These are phyloP conservation scores for Urocyon cinereoargenteus DNA, from an alignment of 2,797 vertebrate species.

Conservation along the genomic window DNA sequence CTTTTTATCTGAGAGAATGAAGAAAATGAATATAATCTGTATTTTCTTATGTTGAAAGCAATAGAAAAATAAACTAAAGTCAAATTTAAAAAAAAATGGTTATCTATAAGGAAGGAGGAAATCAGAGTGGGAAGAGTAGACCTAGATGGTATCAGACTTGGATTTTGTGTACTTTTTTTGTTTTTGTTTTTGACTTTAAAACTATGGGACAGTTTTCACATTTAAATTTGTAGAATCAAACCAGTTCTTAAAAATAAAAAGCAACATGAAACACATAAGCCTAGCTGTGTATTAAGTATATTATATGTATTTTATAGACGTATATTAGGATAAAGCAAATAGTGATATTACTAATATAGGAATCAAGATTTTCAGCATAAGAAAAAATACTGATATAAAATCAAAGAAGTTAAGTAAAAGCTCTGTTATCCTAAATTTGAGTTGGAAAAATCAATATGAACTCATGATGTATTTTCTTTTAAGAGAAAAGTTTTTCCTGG, in stretches of 20 bases:
- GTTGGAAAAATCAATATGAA: background rate
- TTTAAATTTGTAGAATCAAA: background rate
- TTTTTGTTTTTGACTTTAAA: background rate
- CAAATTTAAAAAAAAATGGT: background rate
- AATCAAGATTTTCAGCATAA: conserved; percentile 19
- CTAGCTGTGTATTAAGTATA: background rate
- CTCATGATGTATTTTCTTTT: background rate
- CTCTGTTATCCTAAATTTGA: background rate
- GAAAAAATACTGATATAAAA: background rate
- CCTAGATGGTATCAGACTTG: background rate
- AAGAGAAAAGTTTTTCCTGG: background rate
- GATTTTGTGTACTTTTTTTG: background rate
- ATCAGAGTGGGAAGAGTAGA: background rate
- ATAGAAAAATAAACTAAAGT: background rate
- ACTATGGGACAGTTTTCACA: background rate
- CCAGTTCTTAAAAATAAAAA: background rate
- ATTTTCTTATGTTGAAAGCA: background rate
- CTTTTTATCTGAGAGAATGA: background rate
- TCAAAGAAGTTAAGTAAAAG: background rate
- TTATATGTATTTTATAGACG: background rate
- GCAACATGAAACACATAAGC: background rate
- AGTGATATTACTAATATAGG: background rate
- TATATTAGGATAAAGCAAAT: conserved; percentile 12
- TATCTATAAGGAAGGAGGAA: background rate
- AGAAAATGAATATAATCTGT: background rate